Conservation (phyloP, 2,797 vertebrate species). For the Onychomys torridus region DNA sequence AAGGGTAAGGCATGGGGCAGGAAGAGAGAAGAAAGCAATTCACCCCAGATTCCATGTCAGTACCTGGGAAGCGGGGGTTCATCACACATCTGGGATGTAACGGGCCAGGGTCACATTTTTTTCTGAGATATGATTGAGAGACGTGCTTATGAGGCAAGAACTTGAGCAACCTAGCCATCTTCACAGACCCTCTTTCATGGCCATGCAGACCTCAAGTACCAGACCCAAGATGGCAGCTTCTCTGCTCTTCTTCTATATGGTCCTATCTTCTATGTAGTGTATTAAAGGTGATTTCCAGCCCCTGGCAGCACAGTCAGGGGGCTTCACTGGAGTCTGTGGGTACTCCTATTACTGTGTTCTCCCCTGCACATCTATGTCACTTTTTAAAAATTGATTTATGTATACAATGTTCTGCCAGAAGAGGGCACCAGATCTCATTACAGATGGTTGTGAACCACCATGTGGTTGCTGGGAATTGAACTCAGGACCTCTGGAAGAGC, state of each 20-base stretch:
- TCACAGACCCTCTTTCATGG: background rate
- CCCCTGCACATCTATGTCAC: fast-evolving
- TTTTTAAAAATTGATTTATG: no score
- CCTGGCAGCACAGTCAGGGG: no score
- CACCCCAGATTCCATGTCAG: background rate
- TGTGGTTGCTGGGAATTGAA: no score
- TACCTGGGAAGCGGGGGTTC: background rate
- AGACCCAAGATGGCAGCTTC: background rate
- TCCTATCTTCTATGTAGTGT: fast-evolving
- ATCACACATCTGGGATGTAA: background rate
- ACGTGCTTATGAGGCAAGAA: background rate
- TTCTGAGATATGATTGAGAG: background rate
- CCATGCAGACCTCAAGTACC: background rate
- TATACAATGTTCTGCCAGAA: no score
- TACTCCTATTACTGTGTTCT: background rate
- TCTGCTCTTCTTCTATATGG: background rate
- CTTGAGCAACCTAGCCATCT: background rate
- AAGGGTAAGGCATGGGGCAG: constrained; percentile 82
- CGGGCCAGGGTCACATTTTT: background rate
- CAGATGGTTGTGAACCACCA: no score
- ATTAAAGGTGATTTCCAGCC: fast-evolving
- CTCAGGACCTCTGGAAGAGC: no score
- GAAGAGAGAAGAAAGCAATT: background rate
- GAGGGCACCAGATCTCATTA: no score
- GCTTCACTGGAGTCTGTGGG: background rate